Evolutionary conservation across 2,113 vertebrate genomes (phyloP), one percentile per base, ranked within the genome.

Genomic region (Neolamprologus variostigma): DNA sequence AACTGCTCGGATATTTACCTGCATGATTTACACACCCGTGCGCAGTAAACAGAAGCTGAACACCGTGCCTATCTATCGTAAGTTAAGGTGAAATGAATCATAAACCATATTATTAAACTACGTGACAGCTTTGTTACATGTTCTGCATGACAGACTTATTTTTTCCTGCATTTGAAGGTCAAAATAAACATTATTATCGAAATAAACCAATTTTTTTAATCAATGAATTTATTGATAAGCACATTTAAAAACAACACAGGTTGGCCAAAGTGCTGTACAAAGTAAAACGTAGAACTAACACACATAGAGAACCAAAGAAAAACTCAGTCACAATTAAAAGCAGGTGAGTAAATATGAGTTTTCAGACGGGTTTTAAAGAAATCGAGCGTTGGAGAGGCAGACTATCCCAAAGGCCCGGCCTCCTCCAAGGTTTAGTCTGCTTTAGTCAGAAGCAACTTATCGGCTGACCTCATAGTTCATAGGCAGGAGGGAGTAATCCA

Each of bases 391-490:
- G 59, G 59, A 11, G 59, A 63, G 59, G 57, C 28, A 17, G 28
- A 61, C 28, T 61, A 61, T 33, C 1, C 5, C 26, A 61, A 61
- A 61, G 28, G 0, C 3, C 14, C 2, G 5, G 57, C 14, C 2
- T 61, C 57, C 57, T 31, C 26, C 55, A 17, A 17, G 0, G 14
- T 31, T 61, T 17, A 63, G 59, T 33, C 28, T 33, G 59, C 4
- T 63, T 11, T 0, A 63, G 6, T 63, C 59, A 63, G 9, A 11
- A 63, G 28, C 28, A 63, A 19, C 31, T 35, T 0, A 33, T 63
- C 3, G 0, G 31, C 59, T 63, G 59, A 63, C 59, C 59, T 19
- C 16, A 63, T 1, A 0, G 16, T 0, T 40, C 37, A 40, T 0
- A 61, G 1, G 16, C 0, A 33, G 1, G 13, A 16, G 55, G 13